Percentiles rank a stretch among this genome's conserved stretches.
These are phyloP conservation scores for Mellilla xanthometata DNA, from an alignment of 2,888 invertebrate species.

Conservation along the genomic window DNA sequence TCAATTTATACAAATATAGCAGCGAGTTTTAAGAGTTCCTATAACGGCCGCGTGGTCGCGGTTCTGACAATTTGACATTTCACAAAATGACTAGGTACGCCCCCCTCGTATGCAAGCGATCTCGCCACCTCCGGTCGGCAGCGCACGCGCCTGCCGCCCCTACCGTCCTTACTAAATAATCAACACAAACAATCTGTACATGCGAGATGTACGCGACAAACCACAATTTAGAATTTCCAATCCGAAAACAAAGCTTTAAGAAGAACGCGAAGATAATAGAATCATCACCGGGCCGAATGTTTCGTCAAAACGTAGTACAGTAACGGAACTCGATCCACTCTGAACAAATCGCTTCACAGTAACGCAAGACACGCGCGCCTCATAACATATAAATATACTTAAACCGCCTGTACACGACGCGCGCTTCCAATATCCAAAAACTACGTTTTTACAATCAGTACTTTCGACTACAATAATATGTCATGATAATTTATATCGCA, in stretches of 20 bases:
- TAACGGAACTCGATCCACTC: slow-evolving; percentile 82
- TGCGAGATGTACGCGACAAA: slow-evolving; percentile 46
- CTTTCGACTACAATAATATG: slow-evolving; percentile 67
- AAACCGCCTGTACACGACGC: slow-evolving; percentile 57
- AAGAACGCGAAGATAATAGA: slow-evolving; percentile 25
- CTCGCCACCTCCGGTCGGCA: slow-evolving; percentile 39
- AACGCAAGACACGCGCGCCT: slow-evolving; percentile 61
- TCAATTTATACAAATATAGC: slow-evolving; percentile 88
- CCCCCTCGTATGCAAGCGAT: slow-evolving; percentile 56
- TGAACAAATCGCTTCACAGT: slow-evolving; percentile 65
- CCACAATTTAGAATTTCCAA: slow-evolving; percentile 54
- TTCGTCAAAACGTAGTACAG: slow-evolving; percentile 63
- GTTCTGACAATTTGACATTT: slow-evolving; percentile 80
- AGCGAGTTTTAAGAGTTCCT: slow-evolving; percentile 91
- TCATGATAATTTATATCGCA: slow-evolving; percentile 71
- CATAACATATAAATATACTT: slow-evolving; percentile 60
- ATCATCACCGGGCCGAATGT: slow-evolving; percentile 50
- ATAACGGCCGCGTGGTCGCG: slow-evolving; percentile 82
- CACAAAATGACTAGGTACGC: slow-evolving; percentile 82
- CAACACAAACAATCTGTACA: slow-evolving; percentile 54
- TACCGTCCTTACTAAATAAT: slow-evolving; percentile 64
- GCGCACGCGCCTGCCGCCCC: slow-evolving; percentile 33
- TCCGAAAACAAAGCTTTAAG: slow-evolving; percentile 21
- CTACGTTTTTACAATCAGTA: slow-evolving; percentile 69
- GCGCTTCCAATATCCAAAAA: slow-evolving; percentile 53